Evolutionary conservation across 2,888 invertebrate genomes (phyloP), one percentile per base, ranked within the genome.

Genomic region (Diogma glabrata): DNA sequence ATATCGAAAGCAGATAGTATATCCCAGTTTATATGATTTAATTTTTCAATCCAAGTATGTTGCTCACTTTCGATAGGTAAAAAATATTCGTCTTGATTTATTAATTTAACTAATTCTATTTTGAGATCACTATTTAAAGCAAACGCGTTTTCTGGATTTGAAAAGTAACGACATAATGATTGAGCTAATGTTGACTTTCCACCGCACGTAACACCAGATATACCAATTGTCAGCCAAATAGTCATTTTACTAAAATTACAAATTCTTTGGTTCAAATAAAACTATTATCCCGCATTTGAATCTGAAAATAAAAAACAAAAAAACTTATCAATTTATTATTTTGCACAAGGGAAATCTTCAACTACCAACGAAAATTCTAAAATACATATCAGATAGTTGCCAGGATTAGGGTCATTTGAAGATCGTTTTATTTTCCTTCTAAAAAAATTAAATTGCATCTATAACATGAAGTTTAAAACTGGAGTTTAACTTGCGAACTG

Each of bases 171-270:
- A 5, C 65, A 68, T 16, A 90, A 62, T 52, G 71, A 70, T 50
- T 72, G 73, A 0, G 86, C 77, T 30, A 88, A 63, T 0, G 85
- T 82, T 0, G 87, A 85, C 70, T 91, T 91, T 1, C 91, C 91
- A 17, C 87, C 84, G 61, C 87, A 87, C 0, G 90, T 90, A 2
- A 84, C 84, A 1, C 91, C 87, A 33, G 84, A 81, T 56, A 90
- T 76, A 7, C 87, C 88, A 53, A 84, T 69, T 49, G 83, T 68
- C 33, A 78, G 58, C 76, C 76, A 78, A 55, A 68, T 75, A 61
- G 59, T 76, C 64, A 61, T 76, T 54, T 70, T 48, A 24, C 14
- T 20, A n/a, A 23, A 8, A 43, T 23, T 22, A 14, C 8, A n/a
- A n/a, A 43, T 12, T 43, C 23, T 8, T n/a, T n/a, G n/a, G n/a